A percentile compares a stretch with the other conserved stretches of the same genome.
phyloP scores from a whole-genome alignment of 2,888 invertebrate species.

The Cheilosia scutellata region DNA sequence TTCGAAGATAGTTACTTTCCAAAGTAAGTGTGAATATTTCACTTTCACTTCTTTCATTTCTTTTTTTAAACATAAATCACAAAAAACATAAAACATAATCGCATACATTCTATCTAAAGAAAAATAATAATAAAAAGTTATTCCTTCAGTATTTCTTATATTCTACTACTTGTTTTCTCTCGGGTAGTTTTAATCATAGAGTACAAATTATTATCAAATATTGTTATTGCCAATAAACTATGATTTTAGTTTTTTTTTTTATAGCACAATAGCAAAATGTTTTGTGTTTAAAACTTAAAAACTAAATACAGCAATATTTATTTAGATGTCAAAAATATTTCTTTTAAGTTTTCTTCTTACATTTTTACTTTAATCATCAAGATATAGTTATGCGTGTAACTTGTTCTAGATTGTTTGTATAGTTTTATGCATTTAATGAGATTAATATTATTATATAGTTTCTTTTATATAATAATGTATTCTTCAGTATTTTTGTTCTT shows the following conservation, averaged over 20 bases:
- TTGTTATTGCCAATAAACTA: constrained; percentile 63
- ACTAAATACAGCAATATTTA: constrained; percentile 76
- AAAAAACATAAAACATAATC: constrained; percentile 72
- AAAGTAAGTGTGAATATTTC: constrained; percentile 33
- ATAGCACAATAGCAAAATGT: constrained; percentile 72
- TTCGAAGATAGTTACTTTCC: constrained; percentile 12
- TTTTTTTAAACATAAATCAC: constrained; percentile 74
- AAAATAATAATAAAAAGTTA: constrained; percentile 24
- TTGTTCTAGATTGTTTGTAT: constrained; percentile 38
- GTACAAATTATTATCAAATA: constrained; percentile 33
- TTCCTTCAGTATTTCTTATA: constrained; percentile 42
- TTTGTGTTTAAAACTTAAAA: constrained; percentile 68
- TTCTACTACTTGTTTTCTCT: constrained; percentile 31
- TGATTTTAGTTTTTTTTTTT: constrained; percentile 24
- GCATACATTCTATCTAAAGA: constrained; percentile 59
- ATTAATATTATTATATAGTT: constrained; percentile 43
- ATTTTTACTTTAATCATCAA: constrained; percentile 49
- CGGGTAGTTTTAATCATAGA: constrained; percentile 11
- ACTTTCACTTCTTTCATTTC: constrained; percentile 26
- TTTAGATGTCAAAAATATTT: constrained; percentile 69
- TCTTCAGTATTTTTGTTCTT: constrained; percentile 61
- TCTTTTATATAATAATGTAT: constrained; percentile 33
- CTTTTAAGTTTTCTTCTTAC: constrained; percentile 49
- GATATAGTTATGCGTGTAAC: constrained; percentile 55
- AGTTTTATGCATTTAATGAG: constrained; percentile 64